phyloP scores from a whole-genome alignment of 2,113 vertebrate genomes.

The Malurus alboscapulatus region DNA sequence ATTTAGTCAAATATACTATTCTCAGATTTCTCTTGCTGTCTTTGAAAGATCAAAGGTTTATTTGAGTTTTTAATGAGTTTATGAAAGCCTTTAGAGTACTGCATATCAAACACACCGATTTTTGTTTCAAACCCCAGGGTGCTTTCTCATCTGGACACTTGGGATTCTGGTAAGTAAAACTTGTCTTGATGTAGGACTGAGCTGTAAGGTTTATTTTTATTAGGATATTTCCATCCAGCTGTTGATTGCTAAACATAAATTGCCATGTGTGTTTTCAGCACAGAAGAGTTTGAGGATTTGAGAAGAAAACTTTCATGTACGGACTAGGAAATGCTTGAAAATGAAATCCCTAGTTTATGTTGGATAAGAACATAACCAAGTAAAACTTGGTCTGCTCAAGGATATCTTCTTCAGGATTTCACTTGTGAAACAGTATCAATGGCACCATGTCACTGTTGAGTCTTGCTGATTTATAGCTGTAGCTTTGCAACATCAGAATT shows the following conservation, averaged over 20 bases:
- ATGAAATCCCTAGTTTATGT: not conserved
- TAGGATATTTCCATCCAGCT: not conserved
- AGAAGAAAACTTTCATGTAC: not conserved
- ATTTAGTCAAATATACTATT: not conserved
- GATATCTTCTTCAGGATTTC: not conserved
- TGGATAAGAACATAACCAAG: not conserved
- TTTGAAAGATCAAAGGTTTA: not conserved
- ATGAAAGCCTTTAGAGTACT: not conserved
- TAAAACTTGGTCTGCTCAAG: not conserved
- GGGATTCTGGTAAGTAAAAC: slow-evolving; percentile 80
- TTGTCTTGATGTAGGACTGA: not conserved
- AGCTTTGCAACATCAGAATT: not conserved
- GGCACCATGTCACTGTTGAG: not conserved
- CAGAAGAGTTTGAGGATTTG: not conserved
- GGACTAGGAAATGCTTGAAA: not conserved
- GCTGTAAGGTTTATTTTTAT: not conserved
- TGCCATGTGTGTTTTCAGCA: not conserved
- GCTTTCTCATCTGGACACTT: slow-evolving; percentile 81
- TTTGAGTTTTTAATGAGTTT: not conserved
- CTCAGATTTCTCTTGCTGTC: not conserved
- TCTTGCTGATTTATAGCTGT: not conserved
- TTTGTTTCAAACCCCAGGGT: slow-evolving; percentile 76
- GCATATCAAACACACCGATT: not conserved
- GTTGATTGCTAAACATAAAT: not conserved
- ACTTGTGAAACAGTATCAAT: not conserved